Conservation (phyloP, 2,888 invertebrate genomes). For the Drosophila mercatorum region DNA sequence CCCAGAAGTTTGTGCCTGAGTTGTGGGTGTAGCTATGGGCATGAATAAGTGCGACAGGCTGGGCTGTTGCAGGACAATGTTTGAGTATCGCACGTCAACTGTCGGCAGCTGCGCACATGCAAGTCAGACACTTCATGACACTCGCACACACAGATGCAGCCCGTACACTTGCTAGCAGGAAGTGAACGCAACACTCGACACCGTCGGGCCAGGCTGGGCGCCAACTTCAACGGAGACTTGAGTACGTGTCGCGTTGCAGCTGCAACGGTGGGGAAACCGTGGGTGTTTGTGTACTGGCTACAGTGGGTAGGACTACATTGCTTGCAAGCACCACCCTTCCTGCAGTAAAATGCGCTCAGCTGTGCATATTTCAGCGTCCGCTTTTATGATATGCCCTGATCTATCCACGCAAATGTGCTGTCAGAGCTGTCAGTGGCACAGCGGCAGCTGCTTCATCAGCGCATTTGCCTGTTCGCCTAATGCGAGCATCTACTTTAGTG, state of each 20-base stretch:
- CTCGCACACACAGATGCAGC: slow-evolving; percentile 36
- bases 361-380: slow-evolving; percentile 15
- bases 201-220: slow-evolving; percentile 46
- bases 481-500: slow-evolving; percentile 45
- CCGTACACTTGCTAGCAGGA: slow-evolving; percentile 47
- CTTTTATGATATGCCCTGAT: slow-evolving; percentile 30
- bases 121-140: slow-evolving; percentile 71
- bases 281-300: background rate
- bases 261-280: slow-evolving; percentile 31
- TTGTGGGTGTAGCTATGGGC: slow-evolving; percentile 26
- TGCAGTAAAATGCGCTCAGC: slow-evolving; percentile 39
- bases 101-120: slow-evolving; percentile 72
- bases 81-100: slow-evolving; percentile 73
- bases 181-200: slow-evolving; percentile 66
- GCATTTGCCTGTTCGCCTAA: slow-evolving; percentile 43
- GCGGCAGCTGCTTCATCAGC: slow-evolving; percentile 47
- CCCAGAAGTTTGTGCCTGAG: background rate
- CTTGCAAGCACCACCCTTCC: slow-evolving; percentile 32
- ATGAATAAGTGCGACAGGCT: slow-evolving; percentile 47
- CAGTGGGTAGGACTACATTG: background rate
- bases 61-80: slow-evolving; percentile 51
- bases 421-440: slow-evolving; percentile 49
- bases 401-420: slow-evolving; percentile 50
- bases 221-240: slow-evolving; percentile 60
- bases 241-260: slow-evolving; percentile 57